Percentiles rank a stretch among this genome's conserved stretches.
Evolutionary conservation across 2,888 invertebrate genomes (phyloP).

Genomic region (Amblyjoppa proteus): DNA sequence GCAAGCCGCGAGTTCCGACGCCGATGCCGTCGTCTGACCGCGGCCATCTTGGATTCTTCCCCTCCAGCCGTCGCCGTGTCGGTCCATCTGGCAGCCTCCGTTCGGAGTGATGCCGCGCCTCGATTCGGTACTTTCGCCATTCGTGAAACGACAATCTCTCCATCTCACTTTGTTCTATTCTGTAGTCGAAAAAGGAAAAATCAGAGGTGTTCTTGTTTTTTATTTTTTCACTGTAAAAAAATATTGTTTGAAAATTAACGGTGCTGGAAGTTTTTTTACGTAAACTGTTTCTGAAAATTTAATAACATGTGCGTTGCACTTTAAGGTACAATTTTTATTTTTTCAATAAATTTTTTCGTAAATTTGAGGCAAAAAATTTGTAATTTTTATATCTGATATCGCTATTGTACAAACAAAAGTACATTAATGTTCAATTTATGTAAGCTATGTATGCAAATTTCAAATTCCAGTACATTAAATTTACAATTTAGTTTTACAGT

Average conservation of each 20-base stretch:
- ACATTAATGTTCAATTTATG: no score
- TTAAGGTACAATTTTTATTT: no score
- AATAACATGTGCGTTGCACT: no score
- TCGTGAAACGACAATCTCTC: constrained; percentile 51
- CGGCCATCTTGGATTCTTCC: constrained; percentile 81
- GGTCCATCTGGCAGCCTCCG: constrained; percentile 68
- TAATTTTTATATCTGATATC: no score
- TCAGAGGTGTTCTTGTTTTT: constrained; percentile 26
- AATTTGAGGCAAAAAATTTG: no score
- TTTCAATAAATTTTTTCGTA: no score
- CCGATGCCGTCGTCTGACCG: constrained; percentile 72
- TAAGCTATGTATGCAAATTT: no score
- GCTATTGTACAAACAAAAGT: no score
- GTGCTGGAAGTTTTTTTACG: no score
- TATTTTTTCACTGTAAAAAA: background rate
- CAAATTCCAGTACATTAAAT: no score
- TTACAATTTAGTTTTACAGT: background rate
- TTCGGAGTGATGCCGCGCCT: constrained; percentile 67
- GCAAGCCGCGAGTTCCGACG: constrained; percentile 76
- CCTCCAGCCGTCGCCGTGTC: constrained; percentile 66
- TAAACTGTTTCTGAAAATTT: no score
- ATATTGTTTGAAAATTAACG: no score
- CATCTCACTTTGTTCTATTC: constrained; percentile 23
- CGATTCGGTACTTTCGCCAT: constrained; percentile 70
- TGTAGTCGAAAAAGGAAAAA: constrained; percentile 68